Evolutionary conservation across 2,797 vertebrate species (phyloP), one percentile per base, ranked within the genome.

Genomic region (Argentina silus): DNA sequence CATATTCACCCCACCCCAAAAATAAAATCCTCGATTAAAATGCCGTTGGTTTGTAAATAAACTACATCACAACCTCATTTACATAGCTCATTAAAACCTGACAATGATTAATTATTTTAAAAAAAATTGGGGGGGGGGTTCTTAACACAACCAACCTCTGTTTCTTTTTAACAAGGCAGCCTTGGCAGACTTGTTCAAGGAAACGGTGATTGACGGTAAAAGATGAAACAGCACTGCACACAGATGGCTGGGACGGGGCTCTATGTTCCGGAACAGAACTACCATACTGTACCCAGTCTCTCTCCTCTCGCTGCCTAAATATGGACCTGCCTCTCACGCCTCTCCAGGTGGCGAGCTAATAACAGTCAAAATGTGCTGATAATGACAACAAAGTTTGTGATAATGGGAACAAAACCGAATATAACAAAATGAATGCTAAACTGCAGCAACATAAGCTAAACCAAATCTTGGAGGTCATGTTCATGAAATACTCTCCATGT

Each of bases 231-330:
- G 19, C 21, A 76, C 23, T 50, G 57, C 68, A 75, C n/a, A 59
- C 83, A 84, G 83, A 83, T 82, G 80, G 78, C 68, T 69, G 72
- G 77, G 79, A 61, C n/a, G 43, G 51, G 47, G 19, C 61, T 15
- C 15, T 73, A 55, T 21, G 75, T 80, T 73, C 50, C 45, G 72
- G 45, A 73, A 53, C 80, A 21, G 59, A 11, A 61, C 59, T 36
- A 61, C 59, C 6, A 6, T 71, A 60, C 19, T 27, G 51, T 80
- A 69, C 78, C 3, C 2, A 59, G 12, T 69, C 48, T 14, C 36
- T 57, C 75, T 62, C 65, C 12, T n/a, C 14, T 76, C 47, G 64
- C 44, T n/a, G 55, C 59, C 73, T 85, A 78, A 77, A 76, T 67
- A 68, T 78, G 44, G 63, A 55, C 55, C 8, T 66, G 14, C 12